Evolutionary conservation across 2,888 invertebrate species (phyloP).

Genomic region (Pterobdella sp.): DNA sequence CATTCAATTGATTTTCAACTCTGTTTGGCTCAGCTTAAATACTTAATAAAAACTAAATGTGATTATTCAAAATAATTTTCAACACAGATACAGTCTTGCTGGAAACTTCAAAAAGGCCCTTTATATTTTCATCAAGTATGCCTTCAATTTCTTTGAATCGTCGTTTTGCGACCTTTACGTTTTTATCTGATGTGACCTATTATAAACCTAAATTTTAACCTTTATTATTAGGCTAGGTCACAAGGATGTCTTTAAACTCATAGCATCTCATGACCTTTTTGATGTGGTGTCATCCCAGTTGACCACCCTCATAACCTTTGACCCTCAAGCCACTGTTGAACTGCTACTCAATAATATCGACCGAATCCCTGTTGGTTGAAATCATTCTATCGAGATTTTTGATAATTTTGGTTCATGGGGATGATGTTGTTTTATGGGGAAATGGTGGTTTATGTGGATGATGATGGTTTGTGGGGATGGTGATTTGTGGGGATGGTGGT

Average conservation of each 20-base stretch:
- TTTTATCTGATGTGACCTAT: not conserved
- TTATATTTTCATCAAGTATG: constrained; percentile 75
- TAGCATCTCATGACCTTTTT: constrained; percentile 73
- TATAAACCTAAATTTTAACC: not conserved
- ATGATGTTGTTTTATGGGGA: not conserved
- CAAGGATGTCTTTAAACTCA: constrained; percentile 79
- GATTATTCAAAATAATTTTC: too few relatives aligned
- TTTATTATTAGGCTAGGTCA: constrained; percentile 62
- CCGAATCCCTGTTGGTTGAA: constrained; percentile 58
- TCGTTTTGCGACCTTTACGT: not conserved
- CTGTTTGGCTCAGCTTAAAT: too few relatives aligned
- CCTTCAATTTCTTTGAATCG: not conserved
- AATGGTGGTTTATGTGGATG: not conserved
- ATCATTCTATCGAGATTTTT: too few relatives aligned
- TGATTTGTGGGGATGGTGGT: not conserved
- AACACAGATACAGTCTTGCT: constrained; percentile 47
- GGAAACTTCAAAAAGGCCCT: constrained; percentile 77
- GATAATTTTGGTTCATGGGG: constrained; percentile 50
- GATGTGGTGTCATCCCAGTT: constrained; percentile 76
- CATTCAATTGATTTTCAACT: too few relatives aligned
- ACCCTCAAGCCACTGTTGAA: constrained; percentile 66
- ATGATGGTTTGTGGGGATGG: not conserved
- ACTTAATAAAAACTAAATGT: too few relatives aligned
- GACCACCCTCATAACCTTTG: constrained; percentile 77
- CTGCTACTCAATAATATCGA: constrained; percentile 67